Conservation (phyloP, 2,113 vertebrate genomes). For the Barnardius zonarius region DNA sequence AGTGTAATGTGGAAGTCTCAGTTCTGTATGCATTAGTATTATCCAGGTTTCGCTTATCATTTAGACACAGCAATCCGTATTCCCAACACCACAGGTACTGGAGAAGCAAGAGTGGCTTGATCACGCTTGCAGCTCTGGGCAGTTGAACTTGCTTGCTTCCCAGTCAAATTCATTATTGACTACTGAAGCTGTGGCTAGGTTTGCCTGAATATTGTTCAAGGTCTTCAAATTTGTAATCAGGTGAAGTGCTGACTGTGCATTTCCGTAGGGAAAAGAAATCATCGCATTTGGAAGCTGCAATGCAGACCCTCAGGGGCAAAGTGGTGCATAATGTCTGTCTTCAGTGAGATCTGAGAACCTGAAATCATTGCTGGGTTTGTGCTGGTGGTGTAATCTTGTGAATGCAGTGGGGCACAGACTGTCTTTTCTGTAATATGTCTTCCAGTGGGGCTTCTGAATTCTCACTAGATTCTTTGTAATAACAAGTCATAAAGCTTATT, state of each 20-base stretch:
- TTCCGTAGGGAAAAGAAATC: not conserved
- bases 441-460: not conserved
- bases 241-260: not conserved
- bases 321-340: not conserved
- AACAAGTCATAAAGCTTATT: not conserved
- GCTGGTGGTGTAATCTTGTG: not conserved
- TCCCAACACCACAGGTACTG: not conserved
- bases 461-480: not conserved
- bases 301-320: not conserved
- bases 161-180: not conserved
- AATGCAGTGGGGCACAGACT: not conserved
- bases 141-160: not conserved
- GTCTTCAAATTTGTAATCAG: not conserved
- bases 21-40: not conserved
- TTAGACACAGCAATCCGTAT: not conserved
- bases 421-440: not conserved
- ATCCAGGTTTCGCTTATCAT: not conserved
- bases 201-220: not conserved
- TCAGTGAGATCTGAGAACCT: not conserved
- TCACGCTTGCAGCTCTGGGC: not conserved
- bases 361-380: not conserved
- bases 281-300: not conserved
- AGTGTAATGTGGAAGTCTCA: not conserved
- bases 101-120: not conserved
- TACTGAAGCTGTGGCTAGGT: not conserved